Evolutionary conservation across 2,797 vertebrate species (phyloP).

Genomic region (Smutsia gigantea): DNA sequence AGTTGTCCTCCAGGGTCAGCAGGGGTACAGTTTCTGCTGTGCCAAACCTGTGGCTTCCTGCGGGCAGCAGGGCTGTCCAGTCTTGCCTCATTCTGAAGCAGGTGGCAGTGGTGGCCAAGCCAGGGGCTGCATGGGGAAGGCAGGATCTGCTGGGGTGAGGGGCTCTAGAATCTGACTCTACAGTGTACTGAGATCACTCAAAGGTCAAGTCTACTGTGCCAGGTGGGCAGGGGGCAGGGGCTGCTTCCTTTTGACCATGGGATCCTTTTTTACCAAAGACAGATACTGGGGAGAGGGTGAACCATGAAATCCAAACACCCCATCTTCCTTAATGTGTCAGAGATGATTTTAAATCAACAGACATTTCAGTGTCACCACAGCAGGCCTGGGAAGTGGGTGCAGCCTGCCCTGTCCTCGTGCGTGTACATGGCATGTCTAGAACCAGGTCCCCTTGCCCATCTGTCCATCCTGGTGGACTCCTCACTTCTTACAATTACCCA

Average conservation of each 20-base stretch:
- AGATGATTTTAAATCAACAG: background rate
- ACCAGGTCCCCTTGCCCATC: background rate
- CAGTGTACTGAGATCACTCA: no score
- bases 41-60: no score
- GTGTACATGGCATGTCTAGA: background rate
- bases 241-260: background rate
- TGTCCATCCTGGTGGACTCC: background rate
- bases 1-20: no score
- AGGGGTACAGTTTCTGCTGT: no score
- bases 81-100: background rate
- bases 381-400: no score
- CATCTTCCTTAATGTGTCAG: background rate
- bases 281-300: background rate
- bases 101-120: no score
- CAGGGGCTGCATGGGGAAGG: background rate
- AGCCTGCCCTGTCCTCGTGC: background rate
- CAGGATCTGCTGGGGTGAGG: rapidly evolving
- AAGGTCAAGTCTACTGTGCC: background rate
- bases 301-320: background rate
- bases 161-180: no score
- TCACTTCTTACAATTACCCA: background rate
- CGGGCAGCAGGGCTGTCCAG: no score
- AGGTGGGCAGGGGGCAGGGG: background rate
- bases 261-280: background rate
- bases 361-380: background rate